A percentile compares a stretch with the other conserved stretches of the same genome.
Evolutionary conservation across 2,113 vertebrate genomes (phyloP).

Genomic region (Sinocyclocheilus maitianheensis): DNA sequence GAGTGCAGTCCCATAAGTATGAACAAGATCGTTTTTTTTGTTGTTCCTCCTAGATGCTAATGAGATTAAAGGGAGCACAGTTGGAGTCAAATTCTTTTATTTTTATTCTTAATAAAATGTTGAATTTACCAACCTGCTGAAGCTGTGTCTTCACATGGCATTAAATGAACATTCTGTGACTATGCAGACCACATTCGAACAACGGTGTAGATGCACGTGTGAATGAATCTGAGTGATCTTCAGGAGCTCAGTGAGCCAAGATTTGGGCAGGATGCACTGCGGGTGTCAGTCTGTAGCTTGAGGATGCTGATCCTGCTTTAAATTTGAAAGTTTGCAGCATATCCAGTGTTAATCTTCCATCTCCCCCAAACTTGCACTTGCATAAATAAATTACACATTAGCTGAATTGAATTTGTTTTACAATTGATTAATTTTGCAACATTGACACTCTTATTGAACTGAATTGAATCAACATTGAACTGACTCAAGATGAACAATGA

Average conservation of each 20-base stretch:
- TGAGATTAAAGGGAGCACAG: slow-evolving; percentile 1
- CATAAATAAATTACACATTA: background rate
- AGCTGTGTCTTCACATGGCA: background rate
- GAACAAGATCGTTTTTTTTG: too few relatives aligned
- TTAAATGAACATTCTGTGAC: background rate
- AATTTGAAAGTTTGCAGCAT: background rate
- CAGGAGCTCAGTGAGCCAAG: background rate
- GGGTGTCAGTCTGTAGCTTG: background rate
- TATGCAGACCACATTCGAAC: background rate
- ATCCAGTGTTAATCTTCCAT: background rate
- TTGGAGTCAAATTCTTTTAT: background rate
- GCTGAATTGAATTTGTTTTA: background rate
- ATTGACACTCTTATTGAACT: background rate
- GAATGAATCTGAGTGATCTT: slow-evolving; percentile 1
- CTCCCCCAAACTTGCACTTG: background rate
- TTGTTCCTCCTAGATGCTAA: background rate
- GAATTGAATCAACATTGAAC: too few relatives aligned
- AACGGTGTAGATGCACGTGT: background rate
- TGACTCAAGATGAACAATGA: too few relatives aligned
- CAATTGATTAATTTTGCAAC: background rate
- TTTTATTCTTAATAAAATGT: background rate
- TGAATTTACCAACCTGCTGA: background rate
- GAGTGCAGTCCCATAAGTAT: background rate
- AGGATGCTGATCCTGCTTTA: background rate
- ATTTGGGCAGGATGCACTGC: background rate